These are phyloP conservation scores for Halcyon malimbica DNA, from an alignment of 2,113 vertebrate genomes.

Conservation along the genomic window DNA sequence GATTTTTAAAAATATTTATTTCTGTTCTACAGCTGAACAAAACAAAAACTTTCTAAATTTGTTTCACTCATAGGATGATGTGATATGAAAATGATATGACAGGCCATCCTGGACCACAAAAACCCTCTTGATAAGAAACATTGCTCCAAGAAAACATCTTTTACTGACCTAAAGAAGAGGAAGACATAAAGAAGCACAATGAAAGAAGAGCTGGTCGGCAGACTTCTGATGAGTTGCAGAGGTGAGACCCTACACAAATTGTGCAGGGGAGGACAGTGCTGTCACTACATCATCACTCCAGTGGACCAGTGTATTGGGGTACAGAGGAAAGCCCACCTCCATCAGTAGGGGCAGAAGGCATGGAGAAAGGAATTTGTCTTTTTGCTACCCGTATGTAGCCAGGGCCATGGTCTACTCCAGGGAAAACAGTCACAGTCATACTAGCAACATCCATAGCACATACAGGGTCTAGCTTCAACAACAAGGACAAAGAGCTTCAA, in stretches of 20 bases:
- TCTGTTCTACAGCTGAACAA: not conserved
- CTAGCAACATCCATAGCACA: not conserved
- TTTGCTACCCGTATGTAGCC: fast-evolving
- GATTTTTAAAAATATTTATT: not conserved
- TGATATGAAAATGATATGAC: not conserved
- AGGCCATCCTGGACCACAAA: not conserved
- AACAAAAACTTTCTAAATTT: not conserved
- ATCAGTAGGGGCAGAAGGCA: not conserved
- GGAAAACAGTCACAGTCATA: not conserved
- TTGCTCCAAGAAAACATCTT: not conserved
- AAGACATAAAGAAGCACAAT: not conserved
- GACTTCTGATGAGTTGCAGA: not conserved
- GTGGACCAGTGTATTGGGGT: not conserved
- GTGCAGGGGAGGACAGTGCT: not conserved
- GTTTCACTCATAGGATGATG: not conserved
- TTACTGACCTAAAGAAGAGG: not conserved
- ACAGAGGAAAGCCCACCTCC: not conserved
- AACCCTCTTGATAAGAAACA: not conserved
- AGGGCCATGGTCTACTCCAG: not conserved
- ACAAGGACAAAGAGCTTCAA: not conserved
- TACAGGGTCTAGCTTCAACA: not conserved
- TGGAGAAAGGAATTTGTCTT: not conserved
- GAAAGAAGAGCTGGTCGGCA: not conserved
- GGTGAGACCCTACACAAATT: not conserved
- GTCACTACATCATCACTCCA: not conserved